A percentile compares a stretch with the other conserved stretches of the same genome.
These are phyloP conservation scores for Synergus gifuensis DNA, from an alignment of 2,888 invertebrate species.

Conservation along the genomic window DNA sequence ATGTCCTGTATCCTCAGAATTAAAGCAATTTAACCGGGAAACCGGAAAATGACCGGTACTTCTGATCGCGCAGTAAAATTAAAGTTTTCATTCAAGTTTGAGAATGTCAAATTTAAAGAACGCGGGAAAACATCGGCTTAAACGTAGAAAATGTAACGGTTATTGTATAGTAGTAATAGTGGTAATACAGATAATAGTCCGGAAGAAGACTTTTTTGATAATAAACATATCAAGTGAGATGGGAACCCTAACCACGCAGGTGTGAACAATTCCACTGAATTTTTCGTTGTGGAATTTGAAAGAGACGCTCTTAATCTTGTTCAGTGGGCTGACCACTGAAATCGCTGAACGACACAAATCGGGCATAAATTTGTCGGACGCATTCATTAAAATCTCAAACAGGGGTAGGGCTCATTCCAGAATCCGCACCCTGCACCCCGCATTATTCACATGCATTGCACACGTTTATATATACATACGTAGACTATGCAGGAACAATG, in stretches of 20 bases:
- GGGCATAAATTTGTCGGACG: conserved; percentile 3
- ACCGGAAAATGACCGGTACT: too few relatives aligned
- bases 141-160: too few relatives aligned
- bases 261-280: neutral
- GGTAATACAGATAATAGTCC: too few relatives aligned
- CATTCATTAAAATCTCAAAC: conserved; percentile 36
- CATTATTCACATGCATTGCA: conserved; percentile 33
- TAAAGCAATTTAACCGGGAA: neutral
- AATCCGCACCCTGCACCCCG: conserved; percentile 42
- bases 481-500: conserved; percentile 61
- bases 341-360: neutral
- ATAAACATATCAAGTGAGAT: neutral
- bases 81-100: too few relatives aligned
- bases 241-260: neutral
- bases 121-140: too few relatives aligned
- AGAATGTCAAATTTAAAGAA: too few relatives aligned
- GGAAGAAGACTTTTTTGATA: neutral
- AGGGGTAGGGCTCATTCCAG: conserved; percentile 44
- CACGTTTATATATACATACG: conserved; percentile 45
- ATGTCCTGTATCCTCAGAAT: neutral
- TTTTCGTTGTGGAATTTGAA: neutral
- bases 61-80: too few relatives aligned
- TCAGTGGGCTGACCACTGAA: conserved; percentile 13
- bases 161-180: too few relatives aligned
- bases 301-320: neutral